Conservation (phyloP, 2,888 invertebrate genomes). For the Cantharis rufa region DNA sequence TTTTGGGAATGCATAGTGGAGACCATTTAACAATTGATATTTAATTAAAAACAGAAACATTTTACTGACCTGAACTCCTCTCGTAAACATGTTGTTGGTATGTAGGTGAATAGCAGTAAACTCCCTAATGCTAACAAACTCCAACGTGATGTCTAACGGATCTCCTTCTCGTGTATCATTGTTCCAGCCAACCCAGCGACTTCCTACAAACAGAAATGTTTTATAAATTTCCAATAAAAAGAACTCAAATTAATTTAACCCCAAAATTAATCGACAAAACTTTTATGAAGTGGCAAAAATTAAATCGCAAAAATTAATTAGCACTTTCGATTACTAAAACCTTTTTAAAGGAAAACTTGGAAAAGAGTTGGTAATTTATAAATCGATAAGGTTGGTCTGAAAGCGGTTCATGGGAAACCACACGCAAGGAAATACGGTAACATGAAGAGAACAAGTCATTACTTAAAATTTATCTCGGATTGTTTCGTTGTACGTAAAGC, state of each 20-base stretch:
- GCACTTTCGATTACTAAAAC: neutral
- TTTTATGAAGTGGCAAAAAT: neutral
- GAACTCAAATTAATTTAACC: neutral
- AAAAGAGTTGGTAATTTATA: neutral
- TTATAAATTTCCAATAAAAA: neutral
- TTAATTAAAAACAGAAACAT: neutral
- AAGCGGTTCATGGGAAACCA: neutral
- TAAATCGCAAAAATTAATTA: neutral
- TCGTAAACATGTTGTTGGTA: conserved; percentile 78
- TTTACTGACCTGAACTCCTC: conserved; percentile 72
- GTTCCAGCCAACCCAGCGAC: conserved; percentile 88
- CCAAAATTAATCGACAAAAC: neutral
- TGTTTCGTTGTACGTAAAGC: neutral
- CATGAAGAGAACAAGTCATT: neutral
- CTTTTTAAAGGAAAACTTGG: neutral
- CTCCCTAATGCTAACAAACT: conserved; percentile 76
- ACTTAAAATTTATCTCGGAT: neutral
- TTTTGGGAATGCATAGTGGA: no score
- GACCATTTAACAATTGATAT: no score
- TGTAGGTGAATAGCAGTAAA: conserved; percentile 75
- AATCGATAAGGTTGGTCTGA: neutral
- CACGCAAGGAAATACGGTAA: neutral
- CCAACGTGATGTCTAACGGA: conserved; percentile 76
- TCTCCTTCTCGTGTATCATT: conserved; percentile 63
- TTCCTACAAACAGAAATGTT: conserved; percentile 55